Evolutionary conservation across 2,113 vertebrate genomes (phyloP), one percentile per base, ranked within the genome.

Genomic region (Chamaea fasciata): DNA sequence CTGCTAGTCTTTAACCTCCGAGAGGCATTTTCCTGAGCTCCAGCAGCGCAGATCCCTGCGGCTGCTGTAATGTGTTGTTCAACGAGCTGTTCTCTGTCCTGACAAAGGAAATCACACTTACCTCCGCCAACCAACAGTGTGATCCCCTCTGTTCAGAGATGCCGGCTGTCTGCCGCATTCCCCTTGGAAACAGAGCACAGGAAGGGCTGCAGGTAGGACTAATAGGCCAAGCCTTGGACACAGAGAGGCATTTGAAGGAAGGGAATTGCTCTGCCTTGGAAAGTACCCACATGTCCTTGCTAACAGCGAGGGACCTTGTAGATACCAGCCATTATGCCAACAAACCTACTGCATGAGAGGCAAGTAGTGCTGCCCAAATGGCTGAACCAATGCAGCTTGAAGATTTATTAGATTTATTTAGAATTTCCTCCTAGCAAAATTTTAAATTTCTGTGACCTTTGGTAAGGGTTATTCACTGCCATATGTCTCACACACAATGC

Each of bases 51-150:
- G 21, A 24, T 50, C 33, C 35, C 79, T 21, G 56, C n/a, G 35
- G 75, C 33, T 31, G n/a, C 22, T 13, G 2, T 3, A 41, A 24
- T 0, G 5, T 0, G 27, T 0, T 13, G 73, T 22, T 22, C 37
- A 52, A 3, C 4, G 15, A 42, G 68, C 18, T 49, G 1, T 37
- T 65, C 59, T 73, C 77, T 20, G 20, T 76, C 26, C 56, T 1
- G 0, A 47, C 6, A 3, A 28, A 74, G 71, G 57, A 88, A 90
- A 57, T 15, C 13, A 4, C 0, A 15, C 62, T 89, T 47, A 59
- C 27, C 39, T 59, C 35, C 47, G 57, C 37, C 55, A 13, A 41
- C 13, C 57, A 15, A 13, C 28, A 30, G n/a, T 0, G 20, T 7
- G 49, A 26, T 24, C 4, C 22, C 30, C 19, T 24, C 22, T 12